A percentile compares a stretch with the other conserved stretches of the same genome.
phyloP scores from a whole-genome alignment of 2,797 vertebrate genomes.

The Smutsia gigantea region DNA sequence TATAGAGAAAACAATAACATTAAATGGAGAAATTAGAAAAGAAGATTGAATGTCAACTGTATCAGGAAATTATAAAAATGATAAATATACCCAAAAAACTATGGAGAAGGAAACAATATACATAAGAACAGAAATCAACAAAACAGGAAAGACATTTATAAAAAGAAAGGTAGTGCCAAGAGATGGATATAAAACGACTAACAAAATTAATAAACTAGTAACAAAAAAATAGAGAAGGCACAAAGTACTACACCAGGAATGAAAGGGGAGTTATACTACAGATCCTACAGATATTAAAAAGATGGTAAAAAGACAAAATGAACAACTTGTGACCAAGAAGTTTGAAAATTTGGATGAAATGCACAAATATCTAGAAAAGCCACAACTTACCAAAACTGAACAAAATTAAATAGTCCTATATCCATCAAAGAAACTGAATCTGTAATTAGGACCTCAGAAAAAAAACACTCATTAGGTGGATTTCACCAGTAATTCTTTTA shows the following conservation, averaged over 20 bases:
- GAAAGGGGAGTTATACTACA: not conserved
- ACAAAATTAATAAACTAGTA: not conserved
- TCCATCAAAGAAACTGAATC: not conserved
- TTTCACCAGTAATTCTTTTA: not conserved
- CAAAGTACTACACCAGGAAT: not conserved
- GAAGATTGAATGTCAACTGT: not conserved
- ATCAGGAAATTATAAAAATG: not conserved
- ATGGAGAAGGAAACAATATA: conserved; percentile 18
- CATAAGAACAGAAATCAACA: not conserved
- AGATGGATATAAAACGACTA: not conserved
- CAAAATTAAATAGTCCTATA: not conserved
- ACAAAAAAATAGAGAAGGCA: not conserved
- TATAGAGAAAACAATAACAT: not conserved
- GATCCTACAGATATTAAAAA: not conserved
- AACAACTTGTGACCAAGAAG: not conserved
- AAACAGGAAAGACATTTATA: not conserved
- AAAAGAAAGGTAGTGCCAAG: not conserved
- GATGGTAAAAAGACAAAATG: not conserved
- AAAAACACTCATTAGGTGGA: not conserved
- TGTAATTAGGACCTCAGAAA: not conserved
- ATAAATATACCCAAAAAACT: not conserved
- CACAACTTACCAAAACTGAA: not conserved
- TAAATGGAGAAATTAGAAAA: not conserved
- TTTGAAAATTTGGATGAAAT: not conserved
- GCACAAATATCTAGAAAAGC: not conserved